Evolutionary conservation across 2,113 vertebrate genomes (phyloP).

Genomic region (Rhizomys pruinosus): DNA sequence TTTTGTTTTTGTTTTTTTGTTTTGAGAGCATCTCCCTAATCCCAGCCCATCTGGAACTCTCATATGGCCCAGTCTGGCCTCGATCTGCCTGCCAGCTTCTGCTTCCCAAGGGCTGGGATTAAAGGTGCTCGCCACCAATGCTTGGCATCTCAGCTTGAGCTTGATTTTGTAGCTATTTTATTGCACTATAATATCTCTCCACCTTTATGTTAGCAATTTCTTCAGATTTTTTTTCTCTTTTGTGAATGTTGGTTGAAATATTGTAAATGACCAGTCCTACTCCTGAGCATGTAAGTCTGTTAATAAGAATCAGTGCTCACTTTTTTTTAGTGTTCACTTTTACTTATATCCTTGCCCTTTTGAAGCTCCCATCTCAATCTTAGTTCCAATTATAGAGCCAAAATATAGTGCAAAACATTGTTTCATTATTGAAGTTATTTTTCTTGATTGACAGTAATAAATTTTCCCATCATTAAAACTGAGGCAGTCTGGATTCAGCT

Average conservation of each 20-base stretch:
- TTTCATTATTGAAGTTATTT: slow-evolving; percentile 40
- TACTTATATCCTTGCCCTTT: neutral
- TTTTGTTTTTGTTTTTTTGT: too few species aligned
- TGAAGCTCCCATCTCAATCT: neutral
- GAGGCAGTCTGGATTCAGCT: neutral
- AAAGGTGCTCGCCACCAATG: too few species aligned
- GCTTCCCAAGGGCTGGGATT: too few species aligned
- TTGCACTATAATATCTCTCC: neutral
- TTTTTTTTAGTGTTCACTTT: neutral
- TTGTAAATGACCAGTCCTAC: neutral
- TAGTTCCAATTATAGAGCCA: neutral
- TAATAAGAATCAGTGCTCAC: too few species aligned
- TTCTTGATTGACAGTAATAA: slow-evolving; percentile 20
- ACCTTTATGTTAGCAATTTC: neutral
- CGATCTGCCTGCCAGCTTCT: too few species aligned
- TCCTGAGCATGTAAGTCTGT: neutral
- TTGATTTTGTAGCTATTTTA: slow-evolving; percentile 9
- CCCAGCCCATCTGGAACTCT: too few species aligned
- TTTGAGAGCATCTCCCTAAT: too few species aligned
- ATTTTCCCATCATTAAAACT: slow-evolving; percentile 38
- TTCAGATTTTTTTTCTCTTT: neutral
- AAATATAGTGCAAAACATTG: slow-evolving; percentile 14
- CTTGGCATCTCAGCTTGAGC: neutral
- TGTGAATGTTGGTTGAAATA: neutral
- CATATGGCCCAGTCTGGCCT: too few species aligned